Evolutionary conservation across 2,888 invertebrate species (phyloP).

Genomic region (Cheilosia grossa): DNA sequence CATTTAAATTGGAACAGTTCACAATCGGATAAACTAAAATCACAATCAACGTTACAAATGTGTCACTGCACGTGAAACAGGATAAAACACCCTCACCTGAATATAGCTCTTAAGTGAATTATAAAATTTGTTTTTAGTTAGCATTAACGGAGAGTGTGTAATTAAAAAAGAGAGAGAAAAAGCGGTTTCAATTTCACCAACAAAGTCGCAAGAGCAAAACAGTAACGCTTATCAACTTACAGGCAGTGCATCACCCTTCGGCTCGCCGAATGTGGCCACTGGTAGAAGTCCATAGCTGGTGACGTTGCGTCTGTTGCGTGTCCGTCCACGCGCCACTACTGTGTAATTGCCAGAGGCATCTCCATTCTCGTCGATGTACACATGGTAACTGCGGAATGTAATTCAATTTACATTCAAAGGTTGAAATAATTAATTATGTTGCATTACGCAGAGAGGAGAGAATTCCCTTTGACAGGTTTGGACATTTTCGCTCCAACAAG

Average conservation of each 20-base stretch:
- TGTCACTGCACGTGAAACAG: background rate
- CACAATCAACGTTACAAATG: background rate
- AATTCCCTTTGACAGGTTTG: background rate
- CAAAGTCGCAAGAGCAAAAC: background rate
- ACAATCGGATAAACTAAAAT: background rate
- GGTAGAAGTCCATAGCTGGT: conserved; percentile 89
- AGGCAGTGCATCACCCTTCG: conserved; percentile 86
- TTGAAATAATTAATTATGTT: conserved; percentile 21
- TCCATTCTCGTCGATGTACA: conserved; percentile 95
- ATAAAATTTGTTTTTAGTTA: conserved; percentile 46
- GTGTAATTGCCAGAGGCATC: conserved; percentile 98
- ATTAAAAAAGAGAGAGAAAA: conserved; percentile 25
- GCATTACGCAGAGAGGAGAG: background rate
- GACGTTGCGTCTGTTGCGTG: conserved; percentile 80
- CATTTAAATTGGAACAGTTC: conserved; percentile 8
- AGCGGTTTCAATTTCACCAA: conserved; percentile 37
- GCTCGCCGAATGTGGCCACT: conserved; percentile 88
- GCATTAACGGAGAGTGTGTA: conserved; percentile 28
- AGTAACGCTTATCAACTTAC: conserved; percentile 85
- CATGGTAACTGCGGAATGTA: conserved; percentile 88
- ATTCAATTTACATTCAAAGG: conserved; percentile 3
- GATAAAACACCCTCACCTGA: conserved; percentile 67
- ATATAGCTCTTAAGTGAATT: conserved; percentile 73
- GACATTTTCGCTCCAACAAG: background rate
- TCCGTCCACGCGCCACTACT: conserved; percentile 86